Evolutionary conservation across 2,797 vertebrate species (phyloP).

Genomic region (Chiloscyllium punctatum): DNA sequence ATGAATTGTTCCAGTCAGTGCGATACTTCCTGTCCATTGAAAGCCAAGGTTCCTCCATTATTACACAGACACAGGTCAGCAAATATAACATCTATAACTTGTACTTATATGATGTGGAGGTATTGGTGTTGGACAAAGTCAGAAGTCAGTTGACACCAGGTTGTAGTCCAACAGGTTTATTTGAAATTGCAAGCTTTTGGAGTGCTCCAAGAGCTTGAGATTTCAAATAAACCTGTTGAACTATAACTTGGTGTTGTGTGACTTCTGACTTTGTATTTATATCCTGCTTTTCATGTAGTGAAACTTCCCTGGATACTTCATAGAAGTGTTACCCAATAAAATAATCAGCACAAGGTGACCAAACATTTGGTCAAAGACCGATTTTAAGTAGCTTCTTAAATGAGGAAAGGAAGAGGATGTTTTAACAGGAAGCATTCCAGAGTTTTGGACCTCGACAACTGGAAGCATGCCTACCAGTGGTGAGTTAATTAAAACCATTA

Average conservation of each 20-base stretch:
- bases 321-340: not conserved
- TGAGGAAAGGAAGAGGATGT: not conserved
- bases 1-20: conserved; percentile 93
- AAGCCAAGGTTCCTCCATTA: conserved; percentile 72
- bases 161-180: too few relatives aligned
- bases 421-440: not conserved
- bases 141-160: too few relatives aligned
- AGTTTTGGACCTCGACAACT: not conserved
- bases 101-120: not conserved
- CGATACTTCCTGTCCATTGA: conserved; percentile 95
- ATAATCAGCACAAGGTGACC: too few relatives aligned
- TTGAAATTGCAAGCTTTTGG: too few relatives aligned
- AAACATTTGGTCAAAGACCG: not conserved
- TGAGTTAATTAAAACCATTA: not conserved
- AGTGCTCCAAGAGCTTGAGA: too few relatives aligned
- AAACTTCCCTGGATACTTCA: not conserved
- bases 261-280: too few relatives aligned
- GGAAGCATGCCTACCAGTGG: not conserved
- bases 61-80: conserved; percentile 75
- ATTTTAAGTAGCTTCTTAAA: not conserved
- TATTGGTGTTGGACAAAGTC: too few relatives aligned
- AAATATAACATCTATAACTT: not conserved
- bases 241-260: too few relatives aligned
- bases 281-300: not conserved
- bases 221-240: too few relatives aligned